Evolutionary conservation across 2,113 vertebrate genomes (phyloP).

Genomic region (Gnathonemus echidnorhynchus): DNA sequence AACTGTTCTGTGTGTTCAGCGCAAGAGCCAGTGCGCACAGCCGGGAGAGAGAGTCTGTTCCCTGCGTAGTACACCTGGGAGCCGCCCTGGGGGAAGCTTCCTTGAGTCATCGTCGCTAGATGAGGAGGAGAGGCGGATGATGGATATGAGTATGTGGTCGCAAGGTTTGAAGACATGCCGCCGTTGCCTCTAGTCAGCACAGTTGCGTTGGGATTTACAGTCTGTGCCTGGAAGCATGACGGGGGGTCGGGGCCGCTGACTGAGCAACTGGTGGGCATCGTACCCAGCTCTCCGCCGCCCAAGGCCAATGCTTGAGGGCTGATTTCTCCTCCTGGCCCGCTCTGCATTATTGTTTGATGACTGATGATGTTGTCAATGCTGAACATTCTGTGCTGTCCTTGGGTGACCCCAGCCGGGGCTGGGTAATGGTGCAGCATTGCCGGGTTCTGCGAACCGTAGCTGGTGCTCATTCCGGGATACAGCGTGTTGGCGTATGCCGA

Average conservation of each 20-base stretch:
- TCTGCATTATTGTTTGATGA: conserved; percentile 69
- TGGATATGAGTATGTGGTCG: conserved; percentile 59
- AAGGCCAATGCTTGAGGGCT: conserved; percentile 58
- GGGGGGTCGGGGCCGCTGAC: conserved; percentile 55
- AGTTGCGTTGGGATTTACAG: conserved; percentile 54
- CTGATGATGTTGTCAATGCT: conserved; percentile 88
- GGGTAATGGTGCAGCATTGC: conserved; percentile 71
- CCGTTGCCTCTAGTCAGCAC: conserved; percentile 54
- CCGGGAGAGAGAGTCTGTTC: conserved; percentile 63
- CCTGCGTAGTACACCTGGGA: conserved; percentile 74
- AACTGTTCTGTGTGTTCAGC: conserved; percentile 77
- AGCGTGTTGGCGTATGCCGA: conserved; percentile 61
- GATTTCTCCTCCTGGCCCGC: conserved; percentile 56
- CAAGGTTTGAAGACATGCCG: conserved; percentile 52
- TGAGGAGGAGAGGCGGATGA: conserved; percentile 67
- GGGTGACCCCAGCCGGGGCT: conserved; percentile 51
- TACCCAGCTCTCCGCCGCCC: conserved; percentile 47
- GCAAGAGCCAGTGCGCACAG: conserved; percentile 61
- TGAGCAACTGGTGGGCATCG: conserved; percentile 64
- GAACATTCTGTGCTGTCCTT: conserved; percentile 78
- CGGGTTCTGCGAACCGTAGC: conserved; percentile 64
- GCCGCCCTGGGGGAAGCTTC: conserved; percentile 63
- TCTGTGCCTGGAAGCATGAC: conserved; percentile 67
- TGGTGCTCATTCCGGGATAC: conserved; percentile 58
- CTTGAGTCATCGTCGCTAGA: conserved; percentile 60